Evolutionary conservation across 2,113 vertebrate genomes (phyloP).

Genomic region (Euleptes europaea): DNA sequence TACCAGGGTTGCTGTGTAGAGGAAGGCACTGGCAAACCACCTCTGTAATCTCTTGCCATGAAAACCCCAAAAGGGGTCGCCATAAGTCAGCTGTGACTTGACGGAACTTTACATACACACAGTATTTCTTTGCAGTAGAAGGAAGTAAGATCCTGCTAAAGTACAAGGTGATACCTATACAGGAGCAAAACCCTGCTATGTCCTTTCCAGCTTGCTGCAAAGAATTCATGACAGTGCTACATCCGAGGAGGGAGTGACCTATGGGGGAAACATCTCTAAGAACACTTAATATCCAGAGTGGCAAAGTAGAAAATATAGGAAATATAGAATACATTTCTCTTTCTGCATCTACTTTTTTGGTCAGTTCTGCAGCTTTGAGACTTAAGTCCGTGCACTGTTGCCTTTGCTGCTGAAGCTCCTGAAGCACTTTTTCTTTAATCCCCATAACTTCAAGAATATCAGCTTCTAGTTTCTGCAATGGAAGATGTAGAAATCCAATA

Average conservation of each 20-base stretch:
- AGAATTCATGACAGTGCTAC: background rate
- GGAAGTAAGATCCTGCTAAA: background rate
- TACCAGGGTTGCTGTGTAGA: no score
- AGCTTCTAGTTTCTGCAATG: conserved; percentile 87
- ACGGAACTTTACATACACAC: no score
- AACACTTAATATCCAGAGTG: background rate
- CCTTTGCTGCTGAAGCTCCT: conserved; percentile 80
- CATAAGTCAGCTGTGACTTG: no score
- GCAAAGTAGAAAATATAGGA: conserved; percentile 6
- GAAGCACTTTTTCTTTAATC: conserved; percentile 81
- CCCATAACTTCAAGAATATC: conserved; percentile 80
- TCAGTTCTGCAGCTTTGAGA: conserved; percentile 80
- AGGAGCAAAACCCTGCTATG: background rate
- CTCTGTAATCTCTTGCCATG: no score
- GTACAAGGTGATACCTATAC: background rate
- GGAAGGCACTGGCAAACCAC: no score
- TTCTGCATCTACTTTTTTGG: conserved; percentile 80
- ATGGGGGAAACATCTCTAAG: background rate
- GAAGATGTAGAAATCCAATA: conserved; percentile 43
- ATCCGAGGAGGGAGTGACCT: no score
- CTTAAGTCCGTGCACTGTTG: conserved; percentile 80
- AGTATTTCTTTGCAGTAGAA: background rate
- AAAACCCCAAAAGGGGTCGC: no score
- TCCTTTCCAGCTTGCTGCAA: background rate
- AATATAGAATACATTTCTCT: conserved; percentile 82